These are phyloP conservation scores for Cheilosia pagana DNA, from an alignment of 2,888 invertebrate genomes.

Conservation along the genomic window DNA sequence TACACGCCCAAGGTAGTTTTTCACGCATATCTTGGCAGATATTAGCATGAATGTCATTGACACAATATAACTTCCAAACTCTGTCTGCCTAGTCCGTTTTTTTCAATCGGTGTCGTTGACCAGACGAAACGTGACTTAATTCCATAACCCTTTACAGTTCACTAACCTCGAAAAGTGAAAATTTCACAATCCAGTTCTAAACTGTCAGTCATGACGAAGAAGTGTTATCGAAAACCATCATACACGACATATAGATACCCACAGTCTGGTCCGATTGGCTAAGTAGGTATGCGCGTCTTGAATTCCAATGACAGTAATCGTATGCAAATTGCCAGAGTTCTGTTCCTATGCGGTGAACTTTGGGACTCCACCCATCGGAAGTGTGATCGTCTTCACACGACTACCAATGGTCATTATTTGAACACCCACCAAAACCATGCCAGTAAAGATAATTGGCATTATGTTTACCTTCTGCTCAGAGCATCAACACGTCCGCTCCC, in stretches of 20 bases:
- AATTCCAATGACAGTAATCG: neutral
- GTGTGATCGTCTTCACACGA: conserved; percentile 2
- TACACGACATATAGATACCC: too few relatives aligned
- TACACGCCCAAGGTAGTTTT: neutral
- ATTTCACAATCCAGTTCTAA: conserved; percentile 22
- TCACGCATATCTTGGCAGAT: neutral
- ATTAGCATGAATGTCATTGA: neutral
- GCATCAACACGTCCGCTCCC: conserved; percentile 31
- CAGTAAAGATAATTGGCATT: conserved; percentile 29
- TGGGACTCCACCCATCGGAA: conserved; percentile 10
- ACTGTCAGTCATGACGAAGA: too few relatives aligned
- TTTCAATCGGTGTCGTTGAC: neutral
- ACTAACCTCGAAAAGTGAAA: conserved; percentile 59
- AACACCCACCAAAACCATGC: conserved; percentile 16
- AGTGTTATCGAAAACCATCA: too few relatives aligned
- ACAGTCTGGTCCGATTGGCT: too few relatives aligned
- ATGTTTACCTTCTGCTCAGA: conserved; percentile 46
- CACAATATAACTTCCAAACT: neutral
- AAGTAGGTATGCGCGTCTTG: neutral
- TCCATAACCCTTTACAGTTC: conserved; percentile 35
- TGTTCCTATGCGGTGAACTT: neutral
- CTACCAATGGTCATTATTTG: conserved; percentile 23
- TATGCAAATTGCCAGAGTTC: conserved; percentile 19
- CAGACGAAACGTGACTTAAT: neutral
- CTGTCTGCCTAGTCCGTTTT: neutral